Evolutionary conservation across 2,888 invertebrate species (phyloP).

Genomic region (Pristionchus entomophagus): DNA sequence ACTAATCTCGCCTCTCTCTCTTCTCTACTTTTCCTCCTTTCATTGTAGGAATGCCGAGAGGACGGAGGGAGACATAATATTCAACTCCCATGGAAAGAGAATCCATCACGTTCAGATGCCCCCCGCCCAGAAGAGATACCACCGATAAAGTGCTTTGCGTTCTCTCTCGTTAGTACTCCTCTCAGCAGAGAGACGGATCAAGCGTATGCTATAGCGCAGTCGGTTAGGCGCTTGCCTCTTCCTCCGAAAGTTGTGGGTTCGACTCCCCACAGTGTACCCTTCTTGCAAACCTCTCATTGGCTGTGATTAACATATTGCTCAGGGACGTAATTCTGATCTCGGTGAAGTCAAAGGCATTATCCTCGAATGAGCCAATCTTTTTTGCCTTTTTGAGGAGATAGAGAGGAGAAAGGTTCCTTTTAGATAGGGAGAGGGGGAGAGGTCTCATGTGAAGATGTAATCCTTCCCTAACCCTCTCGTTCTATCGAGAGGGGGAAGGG

Average conservation of each 20-base stretch:
- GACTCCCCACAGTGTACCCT: neutral
- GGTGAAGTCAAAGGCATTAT: slow-evolving; percentile 18
- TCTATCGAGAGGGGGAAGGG: neutral
- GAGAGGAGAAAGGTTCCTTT: slow-evolving; percentile 18
- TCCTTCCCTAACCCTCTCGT: slow-evolving; percentile 42
- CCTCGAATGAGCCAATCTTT: slow-evolving; percentile 22
- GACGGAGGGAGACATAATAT: slow-evolving; percentile 48
- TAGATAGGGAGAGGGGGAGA: slow-evolving; percentile 20
- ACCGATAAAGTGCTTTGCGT: slow-evolving; percentile 7
- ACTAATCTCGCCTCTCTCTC: slow-evolving; percentile 19
- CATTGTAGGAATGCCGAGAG: slow-evolving; percentile 45
- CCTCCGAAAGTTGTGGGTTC: neutral
- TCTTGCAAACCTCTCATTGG: neutral
- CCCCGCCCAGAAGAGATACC: slow-evolving; percentile 16
- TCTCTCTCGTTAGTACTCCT: neutral
- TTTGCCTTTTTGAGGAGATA: neutral
- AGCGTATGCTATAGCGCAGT: neutral
- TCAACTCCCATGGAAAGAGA: slow-evolving; percentile 57
- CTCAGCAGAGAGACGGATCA: neutral
- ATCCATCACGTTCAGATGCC: slow-evolving; percentile 60
- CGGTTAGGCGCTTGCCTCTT: neutral
- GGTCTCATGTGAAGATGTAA: slow-evolving; percentile 42
- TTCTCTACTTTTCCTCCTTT: neutral
- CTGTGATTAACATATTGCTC: too few relatives aligned
- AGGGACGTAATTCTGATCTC: slow-evolving; percentile 45